A percentile compares a stretch with the other conserved stretches of the same genome.
Conservation (phyloP, 2,888 invertebrate species). For the Ryuthela nishihirai region DNA sequence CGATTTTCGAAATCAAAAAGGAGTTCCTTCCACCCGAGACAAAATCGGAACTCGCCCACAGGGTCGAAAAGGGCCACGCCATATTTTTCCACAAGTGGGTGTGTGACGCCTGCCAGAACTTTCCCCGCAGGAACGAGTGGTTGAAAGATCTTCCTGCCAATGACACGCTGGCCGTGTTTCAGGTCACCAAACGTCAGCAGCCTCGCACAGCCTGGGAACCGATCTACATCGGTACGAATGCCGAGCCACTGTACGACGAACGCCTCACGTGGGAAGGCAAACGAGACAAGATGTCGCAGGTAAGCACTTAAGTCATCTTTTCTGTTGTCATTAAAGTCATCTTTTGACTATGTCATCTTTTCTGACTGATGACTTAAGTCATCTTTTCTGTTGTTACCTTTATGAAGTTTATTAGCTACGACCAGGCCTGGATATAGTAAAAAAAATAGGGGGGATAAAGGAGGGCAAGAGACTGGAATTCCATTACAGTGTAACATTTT, state of each 20-base stretch:
- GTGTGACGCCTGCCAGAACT: slow-evolving; percentile 77
- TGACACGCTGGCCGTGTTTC: slow-evolving; percentile 39
- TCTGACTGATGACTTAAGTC: not conserved
- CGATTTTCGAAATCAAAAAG: slow-evolving; percentile 74
- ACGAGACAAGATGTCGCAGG: slow-evolving; percentile 95
- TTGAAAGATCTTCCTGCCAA: slow-evolving; percentile 26
- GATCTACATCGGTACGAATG: slow-evolving; percentile 85
- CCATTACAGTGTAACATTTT: no score
- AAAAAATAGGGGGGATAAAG: no score
- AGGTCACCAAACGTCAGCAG: slow-evolving; percentile 63
- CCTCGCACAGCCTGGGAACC: slow-evolving; percentile 84
- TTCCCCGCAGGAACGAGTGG: slow-evolving; percentile 44
- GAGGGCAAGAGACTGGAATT: no score
- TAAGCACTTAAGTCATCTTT: no score
- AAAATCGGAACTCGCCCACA: slow-evolving; percentile 64
- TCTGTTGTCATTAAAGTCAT: not conserved
- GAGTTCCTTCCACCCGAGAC: slow-evolving; percentile 50
- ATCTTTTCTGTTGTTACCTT: no score
- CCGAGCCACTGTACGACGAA: slow-evolving; percentile 80
- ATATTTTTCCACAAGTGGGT: slow-evolving; percentile 89
- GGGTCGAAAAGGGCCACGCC: slow-evolving; percentile 72
- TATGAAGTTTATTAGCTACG: no score
- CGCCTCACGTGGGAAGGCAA: slow-evolving; percentile 91
- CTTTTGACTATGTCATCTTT: not conserved
- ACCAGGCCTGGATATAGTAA: no score